A percentile compares a stretch with the other conserved stretches of the same genome.
phyloP scores from a whole-genome alignment of 92 coral and sea anemone species.

The Metridium senile region DNA sequence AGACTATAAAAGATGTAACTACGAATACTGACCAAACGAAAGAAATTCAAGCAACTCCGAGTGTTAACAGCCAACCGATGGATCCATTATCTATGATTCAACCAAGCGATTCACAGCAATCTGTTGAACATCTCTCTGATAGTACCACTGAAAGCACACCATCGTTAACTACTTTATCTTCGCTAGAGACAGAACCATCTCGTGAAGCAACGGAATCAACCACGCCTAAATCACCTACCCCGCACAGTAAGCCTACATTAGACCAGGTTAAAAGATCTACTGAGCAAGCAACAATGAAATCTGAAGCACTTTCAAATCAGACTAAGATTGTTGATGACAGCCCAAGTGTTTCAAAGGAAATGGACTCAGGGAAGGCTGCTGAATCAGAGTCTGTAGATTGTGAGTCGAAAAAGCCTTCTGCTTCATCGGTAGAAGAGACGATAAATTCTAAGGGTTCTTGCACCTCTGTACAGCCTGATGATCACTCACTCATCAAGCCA shows the following conservation, averaged over 20 bases:
- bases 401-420: no score
- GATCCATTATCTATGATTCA: conserved; percentile 34
- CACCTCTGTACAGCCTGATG: conserved; percentile 12
- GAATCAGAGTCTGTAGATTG: not conserved
- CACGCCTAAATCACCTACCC: conserved; percentile 13
- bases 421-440: not conserved
- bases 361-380: not conserved
- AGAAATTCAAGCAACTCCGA: not conserved
- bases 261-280: conserved; percentile 1
- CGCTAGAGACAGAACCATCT: conserved; percentile 40
- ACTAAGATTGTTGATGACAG: not conserved
- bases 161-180: conserved; percentile 29
- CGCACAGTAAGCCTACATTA: conserved; percentile 14
- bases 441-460: not conserved
- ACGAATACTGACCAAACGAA: not conserved
- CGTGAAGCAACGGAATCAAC: not conserved
- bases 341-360: not conserved
- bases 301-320: not conserved
- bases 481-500: conserved; percentile 15
- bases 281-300: not conserved
- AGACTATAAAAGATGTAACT: conserved; percentile 16
- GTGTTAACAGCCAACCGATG: conserved; percentile 7
- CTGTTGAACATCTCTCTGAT: conserved; percentile 15
- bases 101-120: conserved; percentile 46
- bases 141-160: conserved; percentile 33